A percentile compares a stretch with the other conserved stretches of the same genome.
Evolutionary conservation across 2,888 invertebrate genomes (phyloP).

Genomic region (Mythimna impura): DNA sequence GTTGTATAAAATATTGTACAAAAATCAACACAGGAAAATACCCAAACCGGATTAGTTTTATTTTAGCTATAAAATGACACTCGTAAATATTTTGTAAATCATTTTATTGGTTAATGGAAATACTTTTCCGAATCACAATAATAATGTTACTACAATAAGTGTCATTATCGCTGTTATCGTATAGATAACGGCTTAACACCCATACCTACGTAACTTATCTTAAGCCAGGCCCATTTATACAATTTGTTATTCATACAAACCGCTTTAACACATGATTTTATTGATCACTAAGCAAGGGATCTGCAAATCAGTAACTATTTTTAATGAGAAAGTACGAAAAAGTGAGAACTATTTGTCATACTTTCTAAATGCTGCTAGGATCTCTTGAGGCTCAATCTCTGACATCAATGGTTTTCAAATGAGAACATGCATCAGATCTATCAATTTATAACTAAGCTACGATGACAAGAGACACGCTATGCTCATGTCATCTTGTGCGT

Average conservation of each 20-base stretch:
- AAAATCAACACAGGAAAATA: no score
- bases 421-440: conserved; percentile 28
- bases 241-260: conserved; percentile 69
- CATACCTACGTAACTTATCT: conserved; percentile 61
- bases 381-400: conserved; percentile 5
- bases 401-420: neutral
- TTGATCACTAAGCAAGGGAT: conserved; percentile 54
- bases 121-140: conserved; percentile 61
- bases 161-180: conserved; percentile 57
- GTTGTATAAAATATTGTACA: no score
- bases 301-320: conserved; percentile 14
- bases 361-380: conserved; percentile 10
- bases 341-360: neutral
- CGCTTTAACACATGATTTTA: conserved; percentile 49
- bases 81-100: conserved; percentile 44
- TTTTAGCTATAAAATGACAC: conserved; percentile 41
- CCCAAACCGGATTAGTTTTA: no score
- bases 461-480: conserved; percentile 1
- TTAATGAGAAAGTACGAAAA: neutral
- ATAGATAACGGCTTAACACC: conserved; percentile 56
- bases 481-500: neutral
- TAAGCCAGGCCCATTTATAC: conserved; percentile 65
- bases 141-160: conserved; percentile 58
- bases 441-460: conserved; percentile 13
- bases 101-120: conserved; percentile 65